Base-by-base conservation (phyloP, 2,888 invertebrate species). In the Pantelozetes paolii region DNA sequence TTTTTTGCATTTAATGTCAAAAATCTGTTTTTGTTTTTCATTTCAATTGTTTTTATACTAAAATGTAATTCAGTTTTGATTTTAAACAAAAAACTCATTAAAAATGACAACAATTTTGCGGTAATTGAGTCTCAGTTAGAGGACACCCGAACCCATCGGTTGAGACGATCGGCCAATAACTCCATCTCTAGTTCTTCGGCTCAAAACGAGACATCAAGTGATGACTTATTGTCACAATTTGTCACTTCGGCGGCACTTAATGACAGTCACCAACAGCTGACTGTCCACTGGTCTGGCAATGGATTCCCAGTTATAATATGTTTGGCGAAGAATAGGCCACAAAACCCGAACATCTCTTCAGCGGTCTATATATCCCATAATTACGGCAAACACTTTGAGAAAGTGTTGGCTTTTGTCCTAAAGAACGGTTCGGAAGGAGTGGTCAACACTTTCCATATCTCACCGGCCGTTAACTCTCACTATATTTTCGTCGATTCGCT, bases 281-380 rank as follows among this genome's bases (percentile, higher is more conserved):
- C 94, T 87, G 92, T 94, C 13, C 92, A 93, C 82, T 94, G 94
- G 94, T 90, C 92, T 15, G 93, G 94, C 32, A 90, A 91, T 82
- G 89, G 89, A 26, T 91, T 91, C 76, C 88, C 91, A 83, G 90
- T 92, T 36, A 90, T 94, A 79, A 89, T 94, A 77, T 93, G 93
- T 80, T 84, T 94, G 77, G 91, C 92, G 1, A 86, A 89, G 78
- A 90, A 92, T 75, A 73, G 76, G 18, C 73, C 76, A 5, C 76
- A 75, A 18, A 48, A 75, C 15, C 72, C 73, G 0, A 76, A 77
- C 20, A 79, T 78, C 42, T 86, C 90, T 30, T 91, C 92, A 67
- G 87, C 89, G 30, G 87, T 94, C 30, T 94, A 89, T 81, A 89
- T 94, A 80, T 94, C 94, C 8, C 89, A 90, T 81, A 88, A 94